Evolutionary conservation across 2,113 vertebrate genomes (phyloP).

Genomic region (Thunnus maccoyii): DNA sequence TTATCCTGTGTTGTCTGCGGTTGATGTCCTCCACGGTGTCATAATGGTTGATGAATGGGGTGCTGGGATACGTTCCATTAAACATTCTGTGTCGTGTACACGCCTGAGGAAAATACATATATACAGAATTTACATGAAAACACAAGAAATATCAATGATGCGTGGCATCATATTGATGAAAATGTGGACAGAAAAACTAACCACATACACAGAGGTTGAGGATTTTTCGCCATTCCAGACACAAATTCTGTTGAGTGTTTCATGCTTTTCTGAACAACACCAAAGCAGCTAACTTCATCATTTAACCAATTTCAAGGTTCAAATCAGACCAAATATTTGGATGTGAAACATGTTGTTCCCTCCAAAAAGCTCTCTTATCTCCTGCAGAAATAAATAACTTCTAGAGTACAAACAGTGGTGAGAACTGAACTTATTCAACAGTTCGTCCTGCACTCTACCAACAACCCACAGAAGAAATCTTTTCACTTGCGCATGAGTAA

Average conservation of each 20-base stretch:
- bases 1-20: slow-evolving; percentile 43
- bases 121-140: not conserved
- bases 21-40: slow-evolving; percentile 73
- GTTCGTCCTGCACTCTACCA: not conserved
- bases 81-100: slow-evolving; percentile 81
- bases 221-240: not conserved
- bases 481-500: too few relatives aligned
- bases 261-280: too few relatives aligned
- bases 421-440: not conserved
- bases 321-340: not conserved
- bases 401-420: not conserved
- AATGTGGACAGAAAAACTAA: not conserved
- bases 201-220: not conserved
- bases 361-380: not conserved
- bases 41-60: slow-evolving; percentile 76
- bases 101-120: slow-evolving; percentile 61
- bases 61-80: slow-evolving; percentile 70
- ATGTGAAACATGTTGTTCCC: not conserved
- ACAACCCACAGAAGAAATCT: too few relatives aligned
- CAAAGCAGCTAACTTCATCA: too few relatives aligned
- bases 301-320: not conserved
- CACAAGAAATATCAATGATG: not conserved
- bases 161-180: not conserved
- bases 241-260: too few relatives aligned
- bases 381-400: not conserved